Base-by-base conservation (phyloP, 2,888 invertebrate species). In the Odontocolon sp. region DNA sequence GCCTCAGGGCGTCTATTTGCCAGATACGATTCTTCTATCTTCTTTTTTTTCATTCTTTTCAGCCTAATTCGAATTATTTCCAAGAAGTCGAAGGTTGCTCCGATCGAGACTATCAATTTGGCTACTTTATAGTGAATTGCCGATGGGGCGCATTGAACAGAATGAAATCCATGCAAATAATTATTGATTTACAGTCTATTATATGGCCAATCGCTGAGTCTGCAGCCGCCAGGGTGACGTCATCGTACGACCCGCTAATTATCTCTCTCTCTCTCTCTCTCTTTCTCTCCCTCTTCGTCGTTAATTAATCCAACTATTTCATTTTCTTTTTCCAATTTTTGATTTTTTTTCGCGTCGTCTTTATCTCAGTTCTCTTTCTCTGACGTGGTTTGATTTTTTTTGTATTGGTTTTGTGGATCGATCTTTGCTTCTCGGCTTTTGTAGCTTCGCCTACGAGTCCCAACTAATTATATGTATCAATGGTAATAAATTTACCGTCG, bases 131-230 rank as follows among this genome's bases (percentile, higher is more conserved):
- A n/a, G n/a, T n/a, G n/a, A n/a, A n/a, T n/a, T n/a, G n/a, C n/a
- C n/a, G n/a, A n/a, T n/a, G n/a, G n/a, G n/a, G n/a, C n/a, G n/a
- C n/a, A n/a, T n/a, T n/a, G n/a, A n/a, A n/a, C n/a, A n/a, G n/a
- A n/a, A n/a, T n/a, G n/a, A n/a, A n/a, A n/a, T n/a, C n/a, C n/a
- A n/a, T n/a, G n/a, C n/a, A n/a, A n/a, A n/a, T n/a, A n/a, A n/a
- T n/a, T n/a, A n/a, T n/a, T n/a, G n/a, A n/a, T n/a, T n/a, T n/a
- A n/a, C n/a, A n/a, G n/a, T n/a, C 85, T 86, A 84, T 79, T 73
- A 77, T 76, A 82, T 83, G 82, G 83, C 84, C 83, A 83, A 81
- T 83, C 80, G 83, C 81, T 84, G 83, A 82, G 82, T 84, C 81
- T 83, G 84, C 83, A 85, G 81, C 83, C 82, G 83, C 82, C 82